These are phyloP conservation scores for Buceros bicornis DNA, from an alignment of 2,797 vertebrate species.

Conservation along the genomic window DNA sequence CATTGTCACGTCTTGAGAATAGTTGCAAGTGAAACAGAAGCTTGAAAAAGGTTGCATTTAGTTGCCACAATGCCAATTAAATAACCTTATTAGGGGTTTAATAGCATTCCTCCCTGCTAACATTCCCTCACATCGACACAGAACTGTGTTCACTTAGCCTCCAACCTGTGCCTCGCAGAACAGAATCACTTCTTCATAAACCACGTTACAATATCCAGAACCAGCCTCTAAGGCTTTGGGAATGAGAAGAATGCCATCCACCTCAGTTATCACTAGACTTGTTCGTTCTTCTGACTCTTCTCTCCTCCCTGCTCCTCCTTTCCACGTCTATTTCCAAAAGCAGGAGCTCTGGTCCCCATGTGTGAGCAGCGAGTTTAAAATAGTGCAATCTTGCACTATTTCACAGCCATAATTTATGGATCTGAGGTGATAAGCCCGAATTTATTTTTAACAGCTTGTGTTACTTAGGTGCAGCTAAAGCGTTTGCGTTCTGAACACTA, in stretches of 20 bases:
- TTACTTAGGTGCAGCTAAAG: not conserved
- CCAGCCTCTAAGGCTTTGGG: not conserved
- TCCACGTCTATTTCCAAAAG: not conserved
- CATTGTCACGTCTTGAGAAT: not conserved
- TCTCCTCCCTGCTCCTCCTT: not conserved
- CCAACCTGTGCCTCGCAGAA: not conserved
- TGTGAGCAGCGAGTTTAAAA: fast-evolving
- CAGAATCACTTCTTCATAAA: not conserved
- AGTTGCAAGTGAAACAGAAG: not conserved
- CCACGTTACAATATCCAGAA: not conserved
- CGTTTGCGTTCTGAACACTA: not conserved
- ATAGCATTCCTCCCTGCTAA: not conserved
- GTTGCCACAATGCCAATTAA: not conserved
- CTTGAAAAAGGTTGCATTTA: not conserved
- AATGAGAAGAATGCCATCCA: conserved; percentile 34
- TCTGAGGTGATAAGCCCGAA: not conserved
- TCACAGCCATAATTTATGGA: not conserved
- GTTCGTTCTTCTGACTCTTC: not conserved
- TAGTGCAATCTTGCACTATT: not conserved
- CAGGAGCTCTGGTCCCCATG: fast-evolving
- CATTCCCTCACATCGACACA: not conserved
- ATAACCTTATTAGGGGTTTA: not conserved
- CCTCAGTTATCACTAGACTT: not conserved
- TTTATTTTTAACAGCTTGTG: not conserved
- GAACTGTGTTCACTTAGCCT: not conserved